A percentile compares a stretch with the other conserved stretches of the same genome.
Evolutionary conservation across 1,140 invertebrate species (phyloP).

Genomic region (Diabrotica virgifera): DNA sequence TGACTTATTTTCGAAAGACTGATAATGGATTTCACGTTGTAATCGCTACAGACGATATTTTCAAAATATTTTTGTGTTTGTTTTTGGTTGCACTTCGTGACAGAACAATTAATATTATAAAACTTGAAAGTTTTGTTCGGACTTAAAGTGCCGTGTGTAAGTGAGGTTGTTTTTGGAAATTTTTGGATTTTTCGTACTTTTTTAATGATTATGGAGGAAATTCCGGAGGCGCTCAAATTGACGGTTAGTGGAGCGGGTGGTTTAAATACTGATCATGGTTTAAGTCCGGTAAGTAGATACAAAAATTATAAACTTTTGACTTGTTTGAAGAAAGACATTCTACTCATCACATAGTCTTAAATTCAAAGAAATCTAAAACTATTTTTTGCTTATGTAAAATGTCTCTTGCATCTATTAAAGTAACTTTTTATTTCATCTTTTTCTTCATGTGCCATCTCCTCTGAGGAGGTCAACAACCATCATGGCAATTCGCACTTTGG

Average conservation of each 20-base stretch:
- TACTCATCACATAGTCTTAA: too few species aligned
- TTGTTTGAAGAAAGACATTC: neutral
- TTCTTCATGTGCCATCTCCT: too few species aligned
- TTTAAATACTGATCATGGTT: constrained; percentile 1
- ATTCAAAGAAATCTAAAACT: too few species aligned
- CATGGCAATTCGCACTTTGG: too few species aligned
- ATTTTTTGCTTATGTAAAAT: too few species aligned
- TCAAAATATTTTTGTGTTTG: constrained; percentile 6
- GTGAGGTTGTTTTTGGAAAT: constrained; percentile 11
- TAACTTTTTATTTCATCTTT: too few species aligned
- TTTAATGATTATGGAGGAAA: constrained; percentile 16
- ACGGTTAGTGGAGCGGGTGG: constrained; percentile 2
- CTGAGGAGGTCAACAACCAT: too few species aligned
- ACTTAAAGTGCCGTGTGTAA: constrained; percentile 8
- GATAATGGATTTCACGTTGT: neutral
- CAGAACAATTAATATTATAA: constrained; percentile 4
- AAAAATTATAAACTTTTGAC: neutral
- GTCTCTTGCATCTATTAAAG: too few species aligned
- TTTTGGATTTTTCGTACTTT: constrained; percentile 18
- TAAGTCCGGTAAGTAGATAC: constrained; percentile 19
- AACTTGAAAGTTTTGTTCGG: neutral
- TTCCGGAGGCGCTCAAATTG: constrained; percentile 11
- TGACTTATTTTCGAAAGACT: neutral
- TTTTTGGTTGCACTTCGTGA: constrained; percentile 9
- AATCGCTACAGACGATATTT: constrained; percentile 1